phyloP scores from a whole-genome alignment of 2,797 vertebrate species.

The Chelmon rostratus region DNA sequence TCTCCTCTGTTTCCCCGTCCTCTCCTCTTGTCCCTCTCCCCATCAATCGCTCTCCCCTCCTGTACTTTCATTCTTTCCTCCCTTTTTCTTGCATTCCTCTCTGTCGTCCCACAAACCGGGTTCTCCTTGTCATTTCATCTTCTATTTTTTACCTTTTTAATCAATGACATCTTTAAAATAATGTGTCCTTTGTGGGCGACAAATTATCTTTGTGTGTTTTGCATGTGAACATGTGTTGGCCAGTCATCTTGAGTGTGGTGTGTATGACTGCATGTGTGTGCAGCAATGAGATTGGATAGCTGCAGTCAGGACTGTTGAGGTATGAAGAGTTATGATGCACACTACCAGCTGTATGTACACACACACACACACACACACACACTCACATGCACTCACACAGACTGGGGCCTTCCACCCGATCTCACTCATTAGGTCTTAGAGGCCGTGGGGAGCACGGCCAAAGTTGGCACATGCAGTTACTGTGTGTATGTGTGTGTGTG shows the following conservation, averaged over 20 bases:
- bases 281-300: slow-evolving; percentile 54
- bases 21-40: slow-evolving; percentile 43
- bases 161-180: slow-evolving; percentile 1
- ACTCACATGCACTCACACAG: slow-evolving; percentile 71
- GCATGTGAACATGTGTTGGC: slow-evolving; percentile 4
- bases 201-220: slow-evolving; percentile 1
- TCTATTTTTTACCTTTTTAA: slow-evolving; percentile 17
- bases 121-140: not conserved
- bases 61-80: slow-evolving; percentile 14
- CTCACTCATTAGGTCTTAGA: slow-evolving; percentile 88
- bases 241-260: slow-evolving; percentile 19
- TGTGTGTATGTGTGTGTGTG: slow-evolving; percentile 53
- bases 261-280: slow-evolving; percentile 25
- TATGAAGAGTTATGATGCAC: slow-evolving; percentile 71
- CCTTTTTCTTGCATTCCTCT: not conserved
- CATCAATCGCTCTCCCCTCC: slow-evolving; percentile 20
- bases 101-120: not conserved
- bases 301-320: slow-evolving; percentile 62
- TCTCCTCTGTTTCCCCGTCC: slow-evolving; percentile 63
- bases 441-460: slow-evolving; percentile 78
- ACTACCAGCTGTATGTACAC: slow-evolving; percentile 66
- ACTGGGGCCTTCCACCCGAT: slow-evolving; percentile 87
- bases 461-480: slow-evolving; percentile 74
- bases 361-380: slow-evolving; percentile 70
- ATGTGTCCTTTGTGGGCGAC: slow-evolving; percentile 1